Percentiles rank a stretch among this genome's conserved stretches.
Conservation (phyloP, 2,113 vertebrate species). For the Ailuropoda melanoleuca region DNA sequence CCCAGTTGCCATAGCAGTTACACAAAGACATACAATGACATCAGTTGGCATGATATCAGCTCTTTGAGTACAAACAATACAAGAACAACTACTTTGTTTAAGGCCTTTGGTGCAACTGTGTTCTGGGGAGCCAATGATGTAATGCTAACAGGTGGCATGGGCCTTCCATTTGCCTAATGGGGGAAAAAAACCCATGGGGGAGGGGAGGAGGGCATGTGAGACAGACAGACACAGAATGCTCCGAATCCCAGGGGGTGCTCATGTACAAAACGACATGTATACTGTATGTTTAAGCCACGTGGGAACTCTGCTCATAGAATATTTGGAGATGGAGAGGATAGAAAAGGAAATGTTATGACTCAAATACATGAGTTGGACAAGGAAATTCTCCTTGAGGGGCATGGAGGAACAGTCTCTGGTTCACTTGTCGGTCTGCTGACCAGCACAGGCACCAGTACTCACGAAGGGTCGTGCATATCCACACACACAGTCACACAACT, state of each 20-base stretch:
- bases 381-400: background rate
- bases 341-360: background rate
- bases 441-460: background rate
- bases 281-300: background rate
- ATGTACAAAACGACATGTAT: background rate
- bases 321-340: background rate
- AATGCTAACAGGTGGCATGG: conserved; percentile 90
- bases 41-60: conserved; percentile 91
- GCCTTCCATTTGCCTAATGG: conserved; percentile 78
- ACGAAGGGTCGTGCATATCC: rapidly evolving
- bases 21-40: conserved; percentile 89
- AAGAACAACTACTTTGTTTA: conserved; percentile 87
- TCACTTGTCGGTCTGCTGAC: background rate
- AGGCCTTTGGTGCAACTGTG: conserved; percentile 81
- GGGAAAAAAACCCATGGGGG: conserved; percentile 17
- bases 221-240: conserved; percentile 44
- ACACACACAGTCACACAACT: rapidly evolving
- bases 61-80: conserved; percentile 89
- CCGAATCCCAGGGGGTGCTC: background rate
- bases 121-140: conserved; percentile 86
- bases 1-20: conserved; percentile 84
- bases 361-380: background rate
- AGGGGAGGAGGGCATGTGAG: background rate
- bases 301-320: background rate
- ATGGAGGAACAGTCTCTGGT: background rate